Conservation (phyloP, 1,140 invertebrate genomes). For the Oncopodura yosiiana region DNA sequence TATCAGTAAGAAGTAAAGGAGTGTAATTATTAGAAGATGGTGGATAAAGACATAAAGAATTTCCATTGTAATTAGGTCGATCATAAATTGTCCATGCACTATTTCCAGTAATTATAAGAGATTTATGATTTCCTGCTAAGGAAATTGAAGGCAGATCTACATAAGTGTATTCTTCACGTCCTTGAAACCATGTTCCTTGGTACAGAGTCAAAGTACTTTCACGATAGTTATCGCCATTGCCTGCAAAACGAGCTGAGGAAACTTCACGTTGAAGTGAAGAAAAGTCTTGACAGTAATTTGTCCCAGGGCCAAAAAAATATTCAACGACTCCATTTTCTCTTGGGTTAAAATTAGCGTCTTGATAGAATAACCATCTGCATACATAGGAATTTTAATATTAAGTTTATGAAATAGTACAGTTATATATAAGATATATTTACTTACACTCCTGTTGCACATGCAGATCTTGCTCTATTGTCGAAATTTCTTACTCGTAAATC, state of each 20-base stretch:
- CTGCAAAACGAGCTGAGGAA: slow-evolving; percentile 31
- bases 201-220: slow-evolving; percentile 33
- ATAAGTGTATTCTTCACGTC: slow-evolving; percentile 17
- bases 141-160: slow-evolving; percentile 10
- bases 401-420: too few relatives aligned
- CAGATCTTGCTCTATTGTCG: slow-evolving; percentile 26
- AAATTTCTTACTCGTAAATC: slow-evolving; percentile 14
- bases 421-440: too few relatives aligned
- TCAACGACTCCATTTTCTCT: slow-evolving; percentile 14
- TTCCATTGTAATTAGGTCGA: slow-evolving; percentile 17
- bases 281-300: slow-evolving; percentile 28
- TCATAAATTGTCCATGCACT: slow-evolving; percentile 33
- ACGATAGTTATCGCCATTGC: slow-evolving; percentile 25
- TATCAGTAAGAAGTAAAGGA: slow-evolving; percentile 16
- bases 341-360: slow-evolving; percentile 26
- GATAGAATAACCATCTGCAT: slow-evolving; percentile 37
- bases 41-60: slow-evolving; percentile 19
- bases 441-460: slow-evolving; percentile 34
- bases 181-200: slow-evolving; percentile 29
- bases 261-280: slow-evolving; percentile 6
- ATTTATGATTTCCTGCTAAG: slow-evolving; percentile 1
- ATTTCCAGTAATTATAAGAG: slow-evolving; percentile 19
- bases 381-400: too few relatives aligned
- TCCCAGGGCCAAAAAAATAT: slow-evolving; percentile 22
- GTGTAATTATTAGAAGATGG: background rate